These are phyloP conservation scores for Otus scops DNA, from an alignment of 2,797 vertebrate species.

Conservation along the genomic window DNA sequence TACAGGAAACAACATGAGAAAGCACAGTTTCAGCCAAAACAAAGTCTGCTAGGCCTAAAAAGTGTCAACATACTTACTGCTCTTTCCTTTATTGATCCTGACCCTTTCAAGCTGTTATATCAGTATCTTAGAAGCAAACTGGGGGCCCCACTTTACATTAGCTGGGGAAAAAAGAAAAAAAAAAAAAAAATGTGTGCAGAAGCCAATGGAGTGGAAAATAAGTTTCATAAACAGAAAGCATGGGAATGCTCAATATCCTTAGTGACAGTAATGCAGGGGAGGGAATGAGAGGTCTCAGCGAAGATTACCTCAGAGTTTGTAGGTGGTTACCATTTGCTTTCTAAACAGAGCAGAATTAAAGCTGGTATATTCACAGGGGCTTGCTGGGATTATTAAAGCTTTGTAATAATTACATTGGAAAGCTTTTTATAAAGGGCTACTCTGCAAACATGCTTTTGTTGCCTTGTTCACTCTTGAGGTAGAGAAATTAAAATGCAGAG, in stretches of 20 bases:
- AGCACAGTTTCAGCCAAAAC: neutral
- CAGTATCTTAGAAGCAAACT: neutral
- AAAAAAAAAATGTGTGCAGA: neutral
- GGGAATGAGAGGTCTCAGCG: neutral
- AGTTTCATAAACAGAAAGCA: conserved; percentile 44
- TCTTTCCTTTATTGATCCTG: neutral
- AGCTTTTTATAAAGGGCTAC: neutral
- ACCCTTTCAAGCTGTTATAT: neutral
- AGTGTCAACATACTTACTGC: neutral
- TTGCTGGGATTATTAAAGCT: neutral
- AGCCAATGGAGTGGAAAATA: conserved; percentile 16
- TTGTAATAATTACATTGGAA: neutral
- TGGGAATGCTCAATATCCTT: conserved; percentile 28
- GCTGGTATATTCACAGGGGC: neutral
- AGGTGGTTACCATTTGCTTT: neutral
- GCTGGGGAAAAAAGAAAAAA: too few relatives aligned
- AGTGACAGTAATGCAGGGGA: neutral
- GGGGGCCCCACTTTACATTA: neutral
- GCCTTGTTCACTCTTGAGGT: neutral
- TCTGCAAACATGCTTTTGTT: neutral
- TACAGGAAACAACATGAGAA: neutral
- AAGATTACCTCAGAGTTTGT: neutral
- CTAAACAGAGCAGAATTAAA: conserved; percentile 27
- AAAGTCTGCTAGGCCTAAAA: neutral
- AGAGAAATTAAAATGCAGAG: neutral